Evolutionary conservation across 1,140 invertebrate species (phyloP).

Genomic region (Musca domestica): DNA sequence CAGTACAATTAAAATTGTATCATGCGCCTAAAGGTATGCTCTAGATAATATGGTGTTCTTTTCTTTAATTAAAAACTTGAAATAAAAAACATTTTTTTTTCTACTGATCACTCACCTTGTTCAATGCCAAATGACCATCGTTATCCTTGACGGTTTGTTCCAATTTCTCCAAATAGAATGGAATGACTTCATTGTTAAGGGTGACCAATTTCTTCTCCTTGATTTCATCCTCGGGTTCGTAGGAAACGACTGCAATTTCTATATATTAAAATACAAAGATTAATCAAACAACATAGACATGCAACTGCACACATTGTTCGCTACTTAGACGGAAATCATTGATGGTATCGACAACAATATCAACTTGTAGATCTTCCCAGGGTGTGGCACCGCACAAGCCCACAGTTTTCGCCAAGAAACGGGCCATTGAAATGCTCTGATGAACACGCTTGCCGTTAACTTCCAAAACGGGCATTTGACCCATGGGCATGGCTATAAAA

Average conservation of each 20-base stretch:
- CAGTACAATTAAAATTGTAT: not conserved
- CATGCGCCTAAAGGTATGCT: not conserved
- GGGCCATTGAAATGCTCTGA: slow-evolving; percentile 69
- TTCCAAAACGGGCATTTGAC: slow-evolving; percentile 72
- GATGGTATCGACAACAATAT: slow-evolving; percentile 64
- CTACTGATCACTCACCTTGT: slow-evolving; percentile 51
- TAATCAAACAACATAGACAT: slow-evolving; percentile 54
- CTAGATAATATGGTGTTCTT: not conserved
- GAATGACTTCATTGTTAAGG: slow-evolving; percentile 57
- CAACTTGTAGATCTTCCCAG: slow-evolving; percentile 66
- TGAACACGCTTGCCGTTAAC: slow-evolving; percentile 67
- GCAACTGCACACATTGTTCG: slow-evolving; percentile 53
- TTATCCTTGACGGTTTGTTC: slow-evolving; percentile 60
- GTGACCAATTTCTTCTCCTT: slow-evolving; percentile 56
- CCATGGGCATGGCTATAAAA: slow-evolving; percentile 68
- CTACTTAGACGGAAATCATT: slow-evolving; percentile 58
- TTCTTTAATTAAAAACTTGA: not conserved
- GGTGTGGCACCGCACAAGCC: slow-evolving; percentile 65
- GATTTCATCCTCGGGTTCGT: slow-evolving; percentile 56
- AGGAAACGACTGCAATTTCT: slow-evolving; percentile 57
- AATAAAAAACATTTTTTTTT: not conserved
- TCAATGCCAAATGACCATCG: slow-evolving; percentile 59
- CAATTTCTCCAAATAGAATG: slow-evolving; percentile 62
- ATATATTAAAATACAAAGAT: slow-evolving; percentile 53
- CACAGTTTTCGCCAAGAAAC: slow-evolving; percentile 68